phyloP scores from a whole-genome alignment of 2,113 vertebrate genomes.

The Zosterops hypoxanthus region DNA sequence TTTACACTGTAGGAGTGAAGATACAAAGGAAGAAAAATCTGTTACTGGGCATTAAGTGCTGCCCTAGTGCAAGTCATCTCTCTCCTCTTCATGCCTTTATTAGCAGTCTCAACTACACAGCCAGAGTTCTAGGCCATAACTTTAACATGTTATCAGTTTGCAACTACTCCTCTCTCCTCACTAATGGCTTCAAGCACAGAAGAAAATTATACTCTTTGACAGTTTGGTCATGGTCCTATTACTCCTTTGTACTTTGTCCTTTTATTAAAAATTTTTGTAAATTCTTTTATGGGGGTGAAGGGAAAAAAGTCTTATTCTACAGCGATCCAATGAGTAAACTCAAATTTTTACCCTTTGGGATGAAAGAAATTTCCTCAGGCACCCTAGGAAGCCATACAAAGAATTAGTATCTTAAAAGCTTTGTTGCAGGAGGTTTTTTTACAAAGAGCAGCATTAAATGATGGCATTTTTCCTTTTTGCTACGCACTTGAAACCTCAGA shows the following conservation, averaged over 20 bases:
- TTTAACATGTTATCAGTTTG: background rate
- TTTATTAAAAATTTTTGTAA: background rate
- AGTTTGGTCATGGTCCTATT: background rate
- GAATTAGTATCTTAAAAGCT: background rate
- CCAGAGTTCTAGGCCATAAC: background rate
- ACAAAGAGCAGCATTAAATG: background rate
- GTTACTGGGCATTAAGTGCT: background rate
- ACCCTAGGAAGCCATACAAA: background rate
- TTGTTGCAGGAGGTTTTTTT: background rate
- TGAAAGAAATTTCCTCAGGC: background rate
- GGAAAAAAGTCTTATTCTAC: background rate
- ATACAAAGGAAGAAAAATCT: background rate
- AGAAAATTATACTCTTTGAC: background rate
- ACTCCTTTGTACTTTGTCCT: background rate
- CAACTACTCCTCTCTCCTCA: background rate
- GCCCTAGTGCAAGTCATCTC: background rate
- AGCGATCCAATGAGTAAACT: background rate
- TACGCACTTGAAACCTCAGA: background rate
- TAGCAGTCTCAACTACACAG: background rate
- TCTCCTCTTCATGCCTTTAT: background rate
- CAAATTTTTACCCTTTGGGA: background rate
- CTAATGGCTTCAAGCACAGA: background rate
- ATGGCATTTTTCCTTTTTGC: background rate
- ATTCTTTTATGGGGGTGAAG: rapidly evolving
- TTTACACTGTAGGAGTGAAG: background rate